Evolutionary conservation across 2,797 vertebrate genomes (phyloP).

Genomic region (Sebastes vulpes): DNA sequence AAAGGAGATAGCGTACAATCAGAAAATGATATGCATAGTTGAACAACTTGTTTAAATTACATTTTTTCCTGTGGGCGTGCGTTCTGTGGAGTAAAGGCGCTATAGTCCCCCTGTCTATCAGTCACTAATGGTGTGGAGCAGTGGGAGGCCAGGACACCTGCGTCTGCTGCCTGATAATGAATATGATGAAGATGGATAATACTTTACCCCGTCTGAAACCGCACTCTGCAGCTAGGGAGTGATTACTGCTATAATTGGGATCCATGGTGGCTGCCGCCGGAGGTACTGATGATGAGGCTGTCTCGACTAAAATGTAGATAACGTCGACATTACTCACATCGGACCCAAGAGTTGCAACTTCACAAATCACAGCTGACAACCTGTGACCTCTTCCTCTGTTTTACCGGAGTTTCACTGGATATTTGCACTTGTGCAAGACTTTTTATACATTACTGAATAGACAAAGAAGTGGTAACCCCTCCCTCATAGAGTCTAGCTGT

Average conservation of each 20-base stretch:
- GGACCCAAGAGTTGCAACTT: slow-evolving; percentile 32
- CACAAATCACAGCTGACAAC: slow-evolving; percentile 45
- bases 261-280: slow-evolving; percentile 55
- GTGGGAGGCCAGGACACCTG: slow-evolving; percentile 78
- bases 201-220: slow-evolving; percentile 67
- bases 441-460: not conserved
- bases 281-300: slow-evolving; percentile 54
- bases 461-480: not conserved
- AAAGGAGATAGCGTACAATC: not conserved
- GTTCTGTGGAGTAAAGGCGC: slow-evolving; percentile 29
- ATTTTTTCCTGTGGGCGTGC: slow-evolving; percentile 23
- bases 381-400: slow-evolving; percentile 13
- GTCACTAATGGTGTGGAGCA: slow-evolving; percentile 77
- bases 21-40: not conserved
- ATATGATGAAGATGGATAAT: slow-evolving; percentile 85
- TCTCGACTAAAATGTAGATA: slow-evolving; percentile 58
- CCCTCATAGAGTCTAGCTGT: not conserved
- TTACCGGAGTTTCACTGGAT: not conserved
- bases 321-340: slow-evolving; percentile 61
- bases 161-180: slow-evolving; percentile 80
- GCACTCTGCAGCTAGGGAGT: slow-evolving; percentile 66
- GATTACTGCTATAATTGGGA: slow-evolving; percentile 77
- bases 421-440: not conserved
- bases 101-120: slow-evolving; percentile 66
- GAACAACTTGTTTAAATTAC: slow-evolving; percentile 29